Percentiles rank a stretch among this genome's conserved stretches.
These are phyloP conservation scores for Cosmia trapezina DNA, from an alignment of 2,888 invertebrate genomes.

Conservation along the genomic window DNA sequence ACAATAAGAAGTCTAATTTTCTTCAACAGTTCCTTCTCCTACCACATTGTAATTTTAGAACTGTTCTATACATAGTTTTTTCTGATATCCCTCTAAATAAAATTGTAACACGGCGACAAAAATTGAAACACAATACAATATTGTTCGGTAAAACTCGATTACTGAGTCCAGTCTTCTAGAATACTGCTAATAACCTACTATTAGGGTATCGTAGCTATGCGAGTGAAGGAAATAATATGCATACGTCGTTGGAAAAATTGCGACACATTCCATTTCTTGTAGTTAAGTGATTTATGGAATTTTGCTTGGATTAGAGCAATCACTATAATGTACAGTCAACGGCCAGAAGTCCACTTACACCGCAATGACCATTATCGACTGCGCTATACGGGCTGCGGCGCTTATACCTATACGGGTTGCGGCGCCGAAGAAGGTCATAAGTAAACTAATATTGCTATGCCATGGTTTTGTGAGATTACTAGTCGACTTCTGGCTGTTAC, in stretches of 20 bases:
- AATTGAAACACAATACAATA: neutral
- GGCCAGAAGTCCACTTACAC: no score
- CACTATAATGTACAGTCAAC: neutral
- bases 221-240: conserved; percentile 19
- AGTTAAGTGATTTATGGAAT: neutral
- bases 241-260: conserved; percentile 28
- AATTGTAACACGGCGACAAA: neutral
- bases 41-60: neutral
- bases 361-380: no score
- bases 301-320: neutral
- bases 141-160: conserved; percentile 67
- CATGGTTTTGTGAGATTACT: no score
- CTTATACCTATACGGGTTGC: no score
- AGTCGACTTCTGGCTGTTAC: no score
- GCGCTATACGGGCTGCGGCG: no score
- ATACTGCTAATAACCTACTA: conserved; percentile 63
- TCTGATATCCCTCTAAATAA: neutral
- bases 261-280: conserved; percentile 1
- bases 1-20: neutral
- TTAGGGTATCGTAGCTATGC: conserved; percentile 25
- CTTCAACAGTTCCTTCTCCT: no score
- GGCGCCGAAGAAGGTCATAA: no score
- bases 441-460: no score
- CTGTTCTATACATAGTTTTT: neutral
- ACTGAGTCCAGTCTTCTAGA: conserved; percentile 55